Percentiles rank a stretch among this genome's conserved stretches.
Conservation (phyloP, 2,888 invertebrate genomes). For the Coremacera marginata region DNA sequence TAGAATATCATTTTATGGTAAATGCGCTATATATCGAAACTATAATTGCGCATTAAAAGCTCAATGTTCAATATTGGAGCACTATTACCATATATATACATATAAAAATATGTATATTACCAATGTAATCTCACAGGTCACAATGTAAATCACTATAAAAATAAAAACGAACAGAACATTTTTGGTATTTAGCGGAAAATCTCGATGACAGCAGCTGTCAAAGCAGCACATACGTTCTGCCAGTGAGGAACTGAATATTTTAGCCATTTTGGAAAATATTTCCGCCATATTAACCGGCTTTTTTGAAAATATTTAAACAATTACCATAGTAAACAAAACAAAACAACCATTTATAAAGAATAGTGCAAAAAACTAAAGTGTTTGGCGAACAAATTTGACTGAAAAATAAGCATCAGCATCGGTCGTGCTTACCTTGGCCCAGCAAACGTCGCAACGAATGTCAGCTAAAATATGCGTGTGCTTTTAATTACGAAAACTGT, state of each 20-base stretch:
- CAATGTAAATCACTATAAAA: neutral
- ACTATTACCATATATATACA: neutral
- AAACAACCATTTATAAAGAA: slow-evolving; percentile 28
- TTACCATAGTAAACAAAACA: slow-evolving; percentile 51
- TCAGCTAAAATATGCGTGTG: slow-evolving; percentile 29
- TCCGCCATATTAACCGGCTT: slow-evolving; percentile 68
- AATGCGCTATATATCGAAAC: too few species aligned
- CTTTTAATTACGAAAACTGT: neutral
- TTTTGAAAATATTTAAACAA: slow-evolving; percentile 66
- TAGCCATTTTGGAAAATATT: slow-evolving; percentile 65
- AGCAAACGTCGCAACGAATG: slow-evolving; percentile 29
- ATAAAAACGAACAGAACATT: slow-evolving; percentile 33
- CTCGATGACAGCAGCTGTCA: slow-evolving; percentile 11
- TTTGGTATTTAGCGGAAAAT: too few species aligned
- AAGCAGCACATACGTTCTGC: neutral
- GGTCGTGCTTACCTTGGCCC: neutral
- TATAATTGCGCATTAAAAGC: too few species aligned
- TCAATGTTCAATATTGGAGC: too few species aligned
- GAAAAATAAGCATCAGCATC: slow-evolving; percentile 25
- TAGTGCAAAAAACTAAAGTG: slow-evolving; percentile 30
- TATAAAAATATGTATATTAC: neutral
- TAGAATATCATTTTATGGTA: too few species aligned
- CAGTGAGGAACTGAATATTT: slow-evolving; percentile 26
- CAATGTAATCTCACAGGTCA: neutral
- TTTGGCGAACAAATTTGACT: slow-evolving; percentile 21